Conservation (phyloP, 2,888 invertebrate species). For the Amblyjoppa fuscipennis region DNA sequence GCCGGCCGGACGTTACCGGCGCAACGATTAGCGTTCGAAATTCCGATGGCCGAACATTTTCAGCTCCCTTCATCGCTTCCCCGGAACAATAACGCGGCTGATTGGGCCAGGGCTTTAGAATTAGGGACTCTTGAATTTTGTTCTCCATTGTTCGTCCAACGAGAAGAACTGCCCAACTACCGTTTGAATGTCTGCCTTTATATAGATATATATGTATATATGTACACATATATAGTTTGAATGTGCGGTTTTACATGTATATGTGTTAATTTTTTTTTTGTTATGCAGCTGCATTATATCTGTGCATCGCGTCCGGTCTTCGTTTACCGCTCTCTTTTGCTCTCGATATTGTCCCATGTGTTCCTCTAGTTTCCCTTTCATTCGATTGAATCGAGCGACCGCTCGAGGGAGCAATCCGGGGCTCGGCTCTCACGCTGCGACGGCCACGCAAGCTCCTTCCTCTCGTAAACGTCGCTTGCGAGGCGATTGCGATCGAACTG, state of each 20-base stretch:
- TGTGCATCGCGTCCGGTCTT: slow-evolving; percentile 13
- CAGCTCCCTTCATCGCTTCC: slow-evolving; percentile 62
- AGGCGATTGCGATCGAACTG: slow-evolving; percentile 48
- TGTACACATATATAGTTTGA: not conserved
- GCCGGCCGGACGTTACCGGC: slow-evolving; percentile 24
- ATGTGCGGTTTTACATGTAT: too few species aligned
- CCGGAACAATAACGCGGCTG: slow-evolving; percentile 78
- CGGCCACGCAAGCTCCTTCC: slow-evolving; percentile 38
- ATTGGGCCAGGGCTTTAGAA: slow-evolving; percentile 79
- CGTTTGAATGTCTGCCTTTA: not conserved
- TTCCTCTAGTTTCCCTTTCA: slow-evolving; percentile 12
- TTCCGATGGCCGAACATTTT: slow-evolving; percentile 5
- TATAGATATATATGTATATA: too few species aligned
- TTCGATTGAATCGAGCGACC: slow-evolving; percentile 36
- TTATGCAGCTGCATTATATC: slow-evolving; percentile 35
- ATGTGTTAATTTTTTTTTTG: slow-evolving; percentile 4
- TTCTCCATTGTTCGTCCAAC: slow-evolving; percentile 68
- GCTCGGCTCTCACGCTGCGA: slow-evolving; percentile 21
- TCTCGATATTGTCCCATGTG: not conserved
- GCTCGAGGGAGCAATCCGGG: slow-evolving; percentile 54
- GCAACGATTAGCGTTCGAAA: slow-evolving; percentile 62
- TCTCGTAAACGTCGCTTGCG: slow-evolving; percentile 42
- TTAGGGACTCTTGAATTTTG: slow-evolving; percentile 75
- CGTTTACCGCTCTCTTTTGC: not conserved
- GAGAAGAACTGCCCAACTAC: slow-evolving; percentile 16